A percentile compares a stretch with the other conserved stretches of the same genome.
These are phyloP conservation scores for Knipowitschia caucasica DNA, from an alignment of 2,797 vertebrate genomes.

Conservation along the genomic window DNA sequence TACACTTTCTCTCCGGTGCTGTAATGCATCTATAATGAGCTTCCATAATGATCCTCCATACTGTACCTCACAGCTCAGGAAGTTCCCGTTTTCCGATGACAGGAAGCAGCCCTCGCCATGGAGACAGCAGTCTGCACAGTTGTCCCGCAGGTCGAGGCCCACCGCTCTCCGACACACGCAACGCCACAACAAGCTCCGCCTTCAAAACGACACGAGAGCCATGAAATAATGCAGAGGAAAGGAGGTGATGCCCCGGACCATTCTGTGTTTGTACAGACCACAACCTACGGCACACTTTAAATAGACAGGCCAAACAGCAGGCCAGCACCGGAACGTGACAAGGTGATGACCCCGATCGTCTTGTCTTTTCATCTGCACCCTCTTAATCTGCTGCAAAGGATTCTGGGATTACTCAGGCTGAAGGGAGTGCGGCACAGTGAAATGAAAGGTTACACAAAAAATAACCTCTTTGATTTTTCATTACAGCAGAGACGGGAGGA, in stretches of 20 bases:
- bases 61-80: conserved; percentile 74
- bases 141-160: conserved; percentile 74
- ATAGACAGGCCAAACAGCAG: conserved; percentile 37
- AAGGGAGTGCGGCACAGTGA: background rate
- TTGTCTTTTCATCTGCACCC: conserved; percentile 35
- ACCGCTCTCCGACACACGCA: conserved; percentile 27
- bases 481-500: background rate
- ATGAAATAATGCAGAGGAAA: conserved; percentile 22
- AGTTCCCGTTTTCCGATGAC: conserved; percentile 85
- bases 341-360: conserved; percentile 21
- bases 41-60: conserved; percentile 13
- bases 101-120: conserved; percentile 84
- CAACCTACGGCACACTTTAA: conserved; percentile 44
- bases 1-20: background rate
- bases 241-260: conserved; percentile 30
- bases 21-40: conserved; percentile 7
- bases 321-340: conserved; percentile 23
- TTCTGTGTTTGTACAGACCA: conserved; percentile 34
- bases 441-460: background rate
- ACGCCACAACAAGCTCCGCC: conserved; percentile 23
- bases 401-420: background rate
- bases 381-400: conserved; percentile 12
- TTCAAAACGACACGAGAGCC: conserved; percentile 11
- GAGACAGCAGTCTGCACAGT: conserved; percentile 84
- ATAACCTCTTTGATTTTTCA: background rate